Percentiles rank a stretch among this genome's conserved stretches.
These are phyloP conservation scores for Xiphophorus hellerii DNA, from an alignment of 2,113 vertebrate genomes.

Conservation along the genomic window DNA sequence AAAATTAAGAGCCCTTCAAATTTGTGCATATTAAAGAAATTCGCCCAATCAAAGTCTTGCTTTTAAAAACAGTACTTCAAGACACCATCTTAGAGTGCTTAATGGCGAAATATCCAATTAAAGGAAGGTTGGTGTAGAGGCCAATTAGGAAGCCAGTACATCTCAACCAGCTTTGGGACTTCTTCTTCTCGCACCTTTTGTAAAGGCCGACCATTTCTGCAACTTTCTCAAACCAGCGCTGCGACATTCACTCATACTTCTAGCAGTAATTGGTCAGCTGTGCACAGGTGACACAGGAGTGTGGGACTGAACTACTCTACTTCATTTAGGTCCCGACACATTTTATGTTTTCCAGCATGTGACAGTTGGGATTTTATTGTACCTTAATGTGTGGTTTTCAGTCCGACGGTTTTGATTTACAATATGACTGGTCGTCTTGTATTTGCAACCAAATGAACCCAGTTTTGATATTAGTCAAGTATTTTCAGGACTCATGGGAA, in stretches of 20 bases:
- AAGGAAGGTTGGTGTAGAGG: background rate
- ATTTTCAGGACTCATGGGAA: background rate
- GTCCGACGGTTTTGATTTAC: background rate
- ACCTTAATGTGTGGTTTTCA: background rate
- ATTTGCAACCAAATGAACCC: background rate
- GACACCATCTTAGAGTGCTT: constrained; percentile 7
- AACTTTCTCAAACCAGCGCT: constrained; percentile 12
- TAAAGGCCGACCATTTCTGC: constrained; percentile 8
- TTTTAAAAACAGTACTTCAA: constrained; percentile 11
- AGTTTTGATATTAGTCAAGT: background rate
- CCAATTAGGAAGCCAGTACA: background rate
- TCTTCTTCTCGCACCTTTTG: constrained; percentile 14
- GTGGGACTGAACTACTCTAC: background rate
- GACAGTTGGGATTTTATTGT: background rate
- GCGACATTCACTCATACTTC: background rate
- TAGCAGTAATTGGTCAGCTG: constrained; percentile 12
- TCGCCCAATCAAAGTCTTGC: background rate
- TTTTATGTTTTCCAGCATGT: background rate
- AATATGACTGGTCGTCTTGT: background rate
- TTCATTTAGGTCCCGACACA: background rate
- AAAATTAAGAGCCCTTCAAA: constrained; percentile 8
- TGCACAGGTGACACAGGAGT: background rate
- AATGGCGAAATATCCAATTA: constrained; percentile 13
- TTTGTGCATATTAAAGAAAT: constrained; percentile 28
- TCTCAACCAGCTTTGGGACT: background rate